These are phyloP conservation scores for Caenorhabditis briggsae DNA, from an alignment of 1,140 invertebrate genomes.

Conservation along the genomic window DNA sequence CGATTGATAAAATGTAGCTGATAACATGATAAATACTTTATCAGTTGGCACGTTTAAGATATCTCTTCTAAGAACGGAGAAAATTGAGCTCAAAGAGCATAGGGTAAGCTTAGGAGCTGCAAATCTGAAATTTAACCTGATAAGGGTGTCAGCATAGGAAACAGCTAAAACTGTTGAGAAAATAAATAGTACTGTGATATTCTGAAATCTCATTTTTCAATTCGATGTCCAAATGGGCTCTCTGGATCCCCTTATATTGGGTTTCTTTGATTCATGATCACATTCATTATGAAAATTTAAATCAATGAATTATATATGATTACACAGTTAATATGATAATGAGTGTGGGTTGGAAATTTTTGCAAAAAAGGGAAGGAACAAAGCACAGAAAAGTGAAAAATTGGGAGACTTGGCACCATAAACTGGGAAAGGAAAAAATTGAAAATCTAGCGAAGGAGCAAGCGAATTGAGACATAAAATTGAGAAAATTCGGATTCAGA, in stretches of 20 bases:
- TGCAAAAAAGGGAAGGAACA: not conserved
- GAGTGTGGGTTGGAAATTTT: not conserved
- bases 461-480: not conserved
- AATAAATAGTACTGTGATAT: not conserved
- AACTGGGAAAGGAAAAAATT: constrained; percentile 1
- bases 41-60: too few species aligned
- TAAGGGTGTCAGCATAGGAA: not conserved
- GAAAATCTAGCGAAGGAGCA: constrained; percentile 32
- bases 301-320: constrained; percentile 8
- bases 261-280: constrained; percentile 19
- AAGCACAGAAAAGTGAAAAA: not conserved
- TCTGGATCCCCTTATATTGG: not conserved
- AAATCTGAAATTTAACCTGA: not conserved
- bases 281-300: constrained; percentile 51
- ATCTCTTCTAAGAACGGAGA: too few species aligned
- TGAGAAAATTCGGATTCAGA: not conserved
- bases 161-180: not conserved
- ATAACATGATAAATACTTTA: too few species aligned
- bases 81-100: not conserved
- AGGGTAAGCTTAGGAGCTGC: not conserved
- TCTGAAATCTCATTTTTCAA: constrained; percentile 1
- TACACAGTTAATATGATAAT: constrained; percentile 54
- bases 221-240: not conserved
- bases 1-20: too few species aligned
- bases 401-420: not conserved